Conservation (phyloP, 2,888 invertebrate species). For the Orthonevra nobilis region DNA sequence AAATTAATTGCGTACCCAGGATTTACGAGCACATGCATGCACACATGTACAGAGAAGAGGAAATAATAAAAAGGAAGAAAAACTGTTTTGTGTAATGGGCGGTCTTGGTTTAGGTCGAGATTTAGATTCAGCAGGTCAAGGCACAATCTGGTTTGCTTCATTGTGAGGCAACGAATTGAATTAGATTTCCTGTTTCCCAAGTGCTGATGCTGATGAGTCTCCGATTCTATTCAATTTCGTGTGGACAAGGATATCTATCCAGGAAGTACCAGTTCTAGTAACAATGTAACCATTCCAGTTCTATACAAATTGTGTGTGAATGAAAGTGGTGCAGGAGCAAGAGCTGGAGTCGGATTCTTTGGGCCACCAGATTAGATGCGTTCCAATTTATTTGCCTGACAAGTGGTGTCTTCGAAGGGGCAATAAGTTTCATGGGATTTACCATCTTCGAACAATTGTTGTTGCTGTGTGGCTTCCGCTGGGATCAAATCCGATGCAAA, state of each 20-base stretch:
- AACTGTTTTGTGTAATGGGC: not conserved
- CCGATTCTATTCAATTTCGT: constrained; percentile 60
- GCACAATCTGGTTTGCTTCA: constrained; percentile 31
- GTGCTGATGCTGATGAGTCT: constrained; percentile 47
- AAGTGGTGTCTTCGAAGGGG: constrained; percentile 31
- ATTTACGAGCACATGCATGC: constrained; percentile 26
- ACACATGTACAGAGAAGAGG: too few species aligned
- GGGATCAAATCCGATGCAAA: constrained; percentile 59
- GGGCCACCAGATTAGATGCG: constrained; percentile 62
- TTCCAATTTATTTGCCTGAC: constrained; percentile 55
- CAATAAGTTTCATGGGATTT: constrained; percentile 56
- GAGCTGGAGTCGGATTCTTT: constrained; percentile 28
- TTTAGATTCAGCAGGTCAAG: too few species aligned
- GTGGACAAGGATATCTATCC: constrained; percentile 45
- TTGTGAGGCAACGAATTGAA: constrained; percentile 56
- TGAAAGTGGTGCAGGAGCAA: too few species aligned
- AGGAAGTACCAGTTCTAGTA: constrained; percentile 10
- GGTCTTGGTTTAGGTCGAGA: too few species aligned
- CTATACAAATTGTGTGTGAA: too few species aligned
- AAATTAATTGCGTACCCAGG: constrained; percentile 66
- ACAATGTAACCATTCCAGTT: not conserved
- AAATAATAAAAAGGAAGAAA: constrained; percentile 25
- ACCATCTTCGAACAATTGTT: constrained; percentile 41
- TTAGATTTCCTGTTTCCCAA: constrained; percentile 50
- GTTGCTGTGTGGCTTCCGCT: constrained; percentile 33